These are phyloP conservation scores for Drosophila atripex DNA, from an alignment of 2,888 invertebrate genomes.

Conservation along the genomic window DNA sequence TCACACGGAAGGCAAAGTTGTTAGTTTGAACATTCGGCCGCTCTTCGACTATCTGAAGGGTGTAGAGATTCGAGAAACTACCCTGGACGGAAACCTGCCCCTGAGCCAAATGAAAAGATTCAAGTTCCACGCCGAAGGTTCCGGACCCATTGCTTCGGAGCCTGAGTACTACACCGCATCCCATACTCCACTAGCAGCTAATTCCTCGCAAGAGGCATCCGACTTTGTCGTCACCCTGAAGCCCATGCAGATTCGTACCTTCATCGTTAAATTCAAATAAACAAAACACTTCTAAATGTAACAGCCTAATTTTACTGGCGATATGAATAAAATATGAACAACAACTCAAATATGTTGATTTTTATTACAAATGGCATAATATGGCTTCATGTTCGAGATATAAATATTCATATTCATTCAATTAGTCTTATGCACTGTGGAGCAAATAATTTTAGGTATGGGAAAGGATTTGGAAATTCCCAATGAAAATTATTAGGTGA, in stretches of 20 bases:
- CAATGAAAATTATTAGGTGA: too few species aligned
- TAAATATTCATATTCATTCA: too few species aligned
- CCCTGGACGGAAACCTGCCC: conserved; percentile 89
- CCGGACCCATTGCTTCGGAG: conserved; percentile 19
- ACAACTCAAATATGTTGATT: not conserved
- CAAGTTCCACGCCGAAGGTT: conserved; percentile 77
- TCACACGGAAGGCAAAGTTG: conserved; percentile 84
- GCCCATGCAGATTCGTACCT: conserved; percentile 83
- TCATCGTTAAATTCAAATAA: conserved; percentile 56
- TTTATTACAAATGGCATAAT: not conserved
- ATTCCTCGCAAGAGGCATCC: conserved; percentile 54
- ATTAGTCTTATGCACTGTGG: too few species aligned
- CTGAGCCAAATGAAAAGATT: conserved; percentile 84
- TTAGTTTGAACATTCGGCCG: conserved; percentile 80
- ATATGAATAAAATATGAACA: not conserved
- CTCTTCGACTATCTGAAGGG: conserved; percentile 86
- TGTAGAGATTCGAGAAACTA: conserved; percentile 86
- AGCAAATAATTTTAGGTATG: too few species aligned
- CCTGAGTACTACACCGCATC: conserved; percentile 67
- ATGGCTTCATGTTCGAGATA: too few species aligned
- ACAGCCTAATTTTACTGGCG: not conserved
- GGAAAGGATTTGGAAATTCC: too few species aligned
- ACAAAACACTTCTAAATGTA: not conserved
- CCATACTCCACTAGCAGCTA: conserved; percentile 63
- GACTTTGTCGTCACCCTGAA: conserved; percentile 75